phyloP scores from a whole-genome alignment of 1,140 invertebrate genomes.

The Radopholus similis region DNA sequence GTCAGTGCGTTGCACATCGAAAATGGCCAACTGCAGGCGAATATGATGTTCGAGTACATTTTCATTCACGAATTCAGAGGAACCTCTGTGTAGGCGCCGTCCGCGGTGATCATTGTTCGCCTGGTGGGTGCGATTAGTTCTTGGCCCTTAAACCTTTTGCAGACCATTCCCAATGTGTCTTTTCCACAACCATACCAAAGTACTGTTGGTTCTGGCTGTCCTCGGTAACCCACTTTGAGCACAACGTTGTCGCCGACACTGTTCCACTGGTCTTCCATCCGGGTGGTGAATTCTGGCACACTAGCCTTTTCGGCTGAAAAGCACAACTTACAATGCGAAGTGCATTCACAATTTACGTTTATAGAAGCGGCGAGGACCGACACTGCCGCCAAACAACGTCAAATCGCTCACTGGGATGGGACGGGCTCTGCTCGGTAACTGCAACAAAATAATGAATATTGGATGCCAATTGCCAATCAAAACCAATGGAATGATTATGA shows the following conservation, averaged over 20 bases:
- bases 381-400: slow-evolving; percentile 9
- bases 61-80: too few relatives aligned
- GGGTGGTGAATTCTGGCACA: slow-evolving; percentile 31
- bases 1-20: slow-evolving; percentile 35
- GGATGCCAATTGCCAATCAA: too few relatives aligned
- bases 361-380: slow-evolving; percentile 3
- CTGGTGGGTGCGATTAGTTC: slow-evolving; percentile 19
- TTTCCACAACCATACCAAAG: slow-evolving; percentile 21
- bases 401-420: slow-evolving; percentile 4
- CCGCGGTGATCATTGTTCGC: slow-evolving; percentile 13
- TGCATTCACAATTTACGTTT: neutral
- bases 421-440: neutral
- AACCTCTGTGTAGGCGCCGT: slow-evolving; percentile 23
- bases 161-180: neutral
- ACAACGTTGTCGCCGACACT: slow-evolving; percentile 26
- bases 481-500: neutral
- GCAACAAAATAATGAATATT: neutral
- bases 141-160: slow-evolving; percentile 39
- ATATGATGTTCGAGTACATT: neutral
- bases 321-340: neutral
- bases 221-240: slow-evolving; percentile 28
- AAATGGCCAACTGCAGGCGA: slow-evolving; percentile 31
- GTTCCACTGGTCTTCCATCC: slow-evolving; percentile 34
- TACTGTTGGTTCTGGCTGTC: slow-evolving; percentile 35
- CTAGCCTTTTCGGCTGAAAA: slow-evolving; percentile 9